Evolutionary conservation across 2,888 invertebrate genomes (phyloP).

Genomic region (Idaea aversata): DNA sequence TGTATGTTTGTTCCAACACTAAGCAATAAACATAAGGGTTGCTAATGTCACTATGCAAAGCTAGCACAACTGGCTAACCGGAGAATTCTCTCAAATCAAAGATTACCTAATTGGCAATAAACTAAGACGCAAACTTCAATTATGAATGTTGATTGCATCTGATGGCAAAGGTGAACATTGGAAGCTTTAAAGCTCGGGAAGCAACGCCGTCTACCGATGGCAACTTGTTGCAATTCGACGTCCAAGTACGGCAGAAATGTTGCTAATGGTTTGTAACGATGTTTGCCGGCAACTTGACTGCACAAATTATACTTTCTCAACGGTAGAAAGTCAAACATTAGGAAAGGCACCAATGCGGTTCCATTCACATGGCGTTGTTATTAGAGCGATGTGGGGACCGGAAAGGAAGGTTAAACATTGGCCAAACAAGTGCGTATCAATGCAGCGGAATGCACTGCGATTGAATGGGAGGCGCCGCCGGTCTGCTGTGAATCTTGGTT

Average conservation of each 20-base stretch:
- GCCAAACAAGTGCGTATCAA: conserved; percentile 55
- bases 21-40: neutral
- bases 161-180: neutral
- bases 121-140: neutral
- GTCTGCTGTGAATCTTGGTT: conserved; percentile 60
- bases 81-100: neutral
- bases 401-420: conserved; percentile 66
- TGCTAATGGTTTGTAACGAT: conserved; percentile 58
- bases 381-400: conserved; percentile 61
- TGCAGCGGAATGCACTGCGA: conserved; percentile 43
- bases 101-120: conserved; percentile 1
- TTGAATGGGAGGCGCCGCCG: conserved; percentile 57
- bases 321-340: conserved; percentile 73
- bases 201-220: conserved; percentile 30
- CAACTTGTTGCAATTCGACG: conserved; percentile 41
- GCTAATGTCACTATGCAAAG: neutral
- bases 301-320: conserved; percentile 71
- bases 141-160: conserved; percentile 8
- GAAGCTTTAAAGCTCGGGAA: conserved; percentile 13
- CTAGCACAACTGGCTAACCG: neutral
- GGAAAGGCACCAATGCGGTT: conserved; percentile 54
- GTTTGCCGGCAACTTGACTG: conserved; percentile 52
- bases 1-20: neutral
- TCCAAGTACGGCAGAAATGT: conserved; percentile 54
- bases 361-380: conserved; percentile 64